Base-by-base conservation (phyloP, 2,888 invertebrate genomes). In the Allacma fusca region DNA sequence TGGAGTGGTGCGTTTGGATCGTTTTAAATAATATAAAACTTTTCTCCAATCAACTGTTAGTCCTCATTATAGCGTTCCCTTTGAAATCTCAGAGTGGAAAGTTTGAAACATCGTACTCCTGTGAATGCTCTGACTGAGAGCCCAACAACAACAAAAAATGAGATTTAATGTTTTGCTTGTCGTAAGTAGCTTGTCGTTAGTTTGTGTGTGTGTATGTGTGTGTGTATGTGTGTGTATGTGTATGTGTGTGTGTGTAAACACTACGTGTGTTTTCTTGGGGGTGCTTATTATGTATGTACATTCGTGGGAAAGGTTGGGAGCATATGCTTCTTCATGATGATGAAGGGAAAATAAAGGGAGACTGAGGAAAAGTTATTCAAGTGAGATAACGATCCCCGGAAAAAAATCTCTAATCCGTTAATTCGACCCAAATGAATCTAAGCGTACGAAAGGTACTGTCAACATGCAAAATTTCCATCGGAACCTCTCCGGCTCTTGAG, bases 361-460 rank as follows among this genome's bases (percentile, higher is more conserved):
- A 59, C 40, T 29, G 71, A 70, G 76, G 28, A 40, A 74, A 74
- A 73, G 43, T 69, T 59, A 73, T 34, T 69, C 67, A 69, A 68
- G 78, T 78, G 78, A 57, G 40, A 78, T 78, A 78, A 78, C 74
- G 78, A 78, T 67, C 43, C 70, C 29, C 21, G 67, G 57, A 73
- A 78, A 78, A 73, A 74, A 40, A 9, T 69, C 57, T 68, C 73
- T 78, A 78, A 78, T 78, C 78, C 73, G 50, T 67, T 78, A 78
- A 78, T 78, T 78, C 76, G 62, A 70, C 70, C 29, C 44, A 69
- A 69, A 69, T 76, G 57, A 69, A 29, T 64, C 73, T 64, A 21
- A 23, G 29, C 43, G 62, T 62, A 62, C 4, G 1, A 62, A 43
- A 71, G 21, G 21, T 43, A 40, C 43, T 13, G 43, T 43, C 69